These are phyloP conservation scores for Sturnus vulgaris DNA, from an alignment of 2,113 vertebrate genomes.

Conservation along the genomic window DNA sequence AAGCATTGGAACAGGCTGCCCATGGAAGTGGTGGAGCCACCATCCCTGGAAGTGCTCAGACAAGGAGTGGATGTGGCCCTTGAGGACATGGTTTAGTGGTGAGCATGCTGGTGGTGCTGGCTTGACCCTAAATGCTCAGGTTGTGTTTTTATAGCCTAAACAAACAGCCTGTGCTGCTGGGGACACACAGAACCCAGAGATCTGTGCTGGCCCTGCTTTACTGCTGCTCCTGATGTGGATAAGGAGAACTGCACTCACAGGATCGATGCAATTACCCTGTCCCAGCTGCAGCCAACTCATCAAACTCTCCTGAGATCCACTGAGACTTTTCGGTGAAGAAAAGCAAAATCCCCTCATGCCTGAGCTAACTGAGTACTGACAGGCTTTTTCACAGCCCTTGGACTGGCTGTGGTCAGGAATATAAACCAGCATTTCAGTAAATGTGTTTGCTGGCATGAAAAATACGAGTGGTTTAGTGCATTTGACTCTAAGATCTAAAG, in stretches of 20 bases:
- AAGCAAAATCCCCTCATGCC: neutral
- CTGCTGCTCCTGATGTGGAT: accelerated
- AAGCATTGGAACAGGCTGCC: neutral
- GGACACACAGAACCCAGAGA: neutral
- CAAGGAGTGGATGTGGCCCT: neutral
- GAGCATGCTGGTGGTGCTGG: neutral
- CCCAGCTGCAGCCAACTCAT: neutral
- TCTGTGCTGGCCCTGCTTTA: neutral
- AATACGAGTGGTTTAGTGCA: neutral
- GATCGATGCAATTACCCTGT: accelerated
- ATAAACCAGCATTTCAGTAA: neutral
- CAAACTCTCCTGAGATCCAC: neutral
- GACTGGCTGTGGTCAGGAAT: neutral
- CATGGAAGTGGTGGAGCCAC: neutral
- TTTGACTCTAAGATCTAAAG: neutral
- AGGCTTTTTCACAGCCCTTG: neutral
- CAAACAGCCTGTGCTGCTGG: neutral
- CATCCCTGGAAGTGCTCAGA: neutral
- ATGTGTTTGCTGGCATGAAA: neutral
- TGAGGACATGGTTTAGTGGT: neutral
- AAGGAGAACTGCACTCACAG: neutral
- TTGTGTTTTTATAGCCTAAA: accelerated
- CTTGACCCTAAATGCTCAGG: neutral
- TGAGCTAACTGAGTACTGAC: neutral
- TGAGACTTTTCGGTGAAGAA: neutral